These are phyloP conservation scores for Melanostoma scalare DNA, from an alignment of 2,888 invertebrate species.

Conservation along the genomic window DNA sequence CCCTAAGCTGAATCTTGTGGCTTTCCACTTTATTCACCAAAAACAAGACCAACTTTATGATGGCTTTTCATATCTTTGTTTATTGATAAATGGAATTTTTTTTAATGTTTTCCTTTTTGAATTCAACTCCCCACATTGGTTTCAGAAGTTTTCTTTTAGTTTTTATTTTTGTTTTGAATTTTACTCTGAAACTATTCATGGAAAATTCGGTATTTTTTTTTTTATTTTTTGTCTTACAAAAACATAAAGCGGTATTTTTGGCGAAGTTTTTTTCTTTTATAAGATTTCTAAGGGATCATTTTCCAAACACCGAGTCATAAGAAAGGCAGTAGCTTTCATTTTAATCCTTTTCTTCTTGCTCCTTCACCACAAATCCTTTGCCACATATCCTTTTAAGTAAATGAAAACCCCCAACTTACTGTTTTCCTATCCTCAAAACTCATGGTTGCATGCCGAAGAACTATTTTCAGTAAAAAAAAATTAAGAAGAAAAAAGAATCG, in stretches of 20 bases:
- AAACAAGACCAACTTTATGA: slow-evolving; percentile 8
- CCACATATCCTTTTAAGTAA: slow-evolving; percentile 58
- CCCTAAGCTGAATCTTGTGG: slow-evolving; percentile 67
- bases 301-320: slow-evolving; percentile 24
- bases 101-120: slow-evolving; percentile 9
- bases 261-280: slow-evolving; percentile 34
- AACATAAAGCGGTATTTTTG: slow-evolving; percentile 58
- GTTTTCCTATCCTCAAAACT: slow-evolving; percentile 11
- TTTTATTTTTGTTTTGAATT: slow-evolving; percentile 31
- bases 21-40: slow-evolving; percentile 55
- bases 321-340: slow-evolving; percentile 56
- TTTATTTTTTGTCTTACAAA: slow-evolving; percentile 1
- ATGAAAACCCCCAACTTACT: slow-evolving; percentile 46
- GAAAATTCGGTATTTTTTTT: slow-evolving; percentile 19
- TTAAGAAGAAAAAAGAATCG: not conserved
- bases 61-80: slow-evolving; percentile 43
- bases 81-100: slow-evolving; percentile 8
- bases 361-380: slow-evolving; percentile 31
- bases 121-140: slow-evolving; percentile 23
- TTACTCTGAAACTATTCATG: slow-evolving; percentile 32
- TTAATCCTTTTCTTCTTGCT: not conserved
- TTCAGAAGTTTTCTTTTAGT: slow-evolving; percentile 21
- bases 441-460: slow-evolving; percentile 57
- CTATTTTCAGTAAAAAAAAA: slow-evolving; percentile 45
- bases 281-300: slow-evolving; percentile 16